Conservation (phyloP, 2,888 invertebrate species). For the Osedax frankpressi region DNA sequence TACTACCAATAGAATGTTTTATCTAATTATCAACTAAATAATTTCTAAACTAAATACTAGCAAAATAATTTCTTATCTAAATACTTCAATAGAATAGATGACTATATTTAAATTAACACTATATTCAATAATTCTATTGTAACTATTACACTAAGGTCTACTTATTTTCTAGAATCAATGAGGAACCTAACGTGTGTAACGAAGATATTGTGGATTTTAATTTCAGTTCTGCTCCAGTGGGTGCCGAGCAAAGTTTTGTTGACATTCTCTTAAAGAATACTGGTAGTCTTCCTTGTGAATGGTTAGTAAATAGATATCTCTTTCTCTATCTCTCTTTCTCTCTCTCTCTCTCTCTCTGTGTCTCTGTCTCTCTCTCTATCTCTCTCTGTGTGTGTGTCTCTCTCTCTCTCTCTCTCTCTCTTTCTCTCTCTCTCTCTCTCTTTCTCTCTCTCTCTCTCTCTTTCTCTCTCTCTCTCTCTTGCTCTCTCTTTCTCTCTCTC, state of each 20-base stretch:
- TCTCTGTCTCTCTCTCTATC: not conserved
- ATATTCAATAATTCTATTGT: too few species aligned
- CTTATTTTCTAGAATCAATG: too few species aligned
- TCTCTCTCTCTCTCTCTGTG: not conserved
- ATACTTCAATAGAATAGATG: too few species aligned
- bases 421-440: slow-evolving; percentile 12
- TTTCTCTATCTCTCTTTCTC: not conserved
- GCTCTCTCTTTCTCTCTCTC: too few species aligned
- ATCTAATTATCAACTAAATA: too few species aligned
- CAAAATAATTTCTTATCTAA: too few species aligned
- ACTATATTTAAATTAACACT: too few species aligned
- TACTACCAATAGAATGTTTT: too few species aligned
- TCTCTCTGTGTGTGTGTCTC: not conserved
- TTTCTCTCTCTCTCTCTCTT: slow-evolving; percentile 9
- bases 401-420: slow-evolving; percentile 5
- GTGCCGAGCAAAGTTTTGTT: slow-evolving; percentile 39
- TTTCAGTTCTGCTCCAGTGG: slow-evolving; percentile 44
- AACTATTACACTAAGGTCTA: too few species aligned
- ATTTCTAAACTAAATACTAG: too few species aligned
- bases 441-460: slow-evolving; percentile 14
- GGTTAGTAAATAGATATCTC: slow-evolving; percentile 29
- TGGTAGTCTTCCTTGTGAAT: slow-evolving; percentile 41
- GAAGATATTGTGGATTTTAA: slow-evolving; percentile 40
- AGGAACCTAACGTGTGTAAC: slow-evolving; percentile 35
- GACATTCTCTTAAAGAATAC: slow-evolving; percentile 43